These are phyloP conservation scores for Montipora foliosa DNA, from an alignment of 64 coral and sea anemone species.

Conservation along the genomic window DNA sequence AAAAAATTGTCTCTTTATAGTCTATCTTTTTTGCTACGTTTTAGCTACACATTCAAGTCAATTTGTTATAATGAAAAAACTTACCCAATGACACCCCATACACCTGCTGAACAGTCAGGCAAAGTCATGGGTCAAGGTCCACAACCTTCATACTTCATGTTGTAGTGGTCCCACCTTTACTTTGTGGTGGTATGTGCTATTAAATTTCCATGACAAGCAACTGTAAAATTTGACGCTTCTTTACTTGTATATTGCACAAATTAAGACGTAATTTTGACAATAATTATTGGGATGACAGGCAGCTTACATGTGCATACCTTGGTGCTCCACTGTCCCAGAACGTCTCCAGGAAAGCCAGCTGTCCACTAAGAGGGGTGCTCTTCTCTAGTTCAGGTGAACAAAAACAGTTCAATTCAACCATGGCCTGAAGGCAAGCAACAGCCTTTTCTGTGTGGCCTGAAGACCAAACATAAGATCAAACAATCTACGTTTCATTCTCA, in stretches of 20 bases:
- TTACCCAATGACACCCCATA: too few species aligned
- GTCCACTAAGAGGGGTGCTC: slow-evolving; percentile 41
- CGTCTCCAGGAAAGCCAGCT: slow-evolving; percentile 86
- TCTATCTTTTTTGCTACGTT: too few species aligned
- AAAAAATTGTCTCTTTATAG: too few species aligned
- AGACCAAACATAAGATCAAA: not conserved
- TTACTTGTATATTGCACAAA: not conserved
- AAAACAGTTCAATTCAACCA: slow-evolving; percentile 89
- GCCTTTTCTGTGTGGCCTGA: slow-evolving; percentile 95
- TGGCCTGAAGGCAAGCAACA: slow-evolving; percentile 85
- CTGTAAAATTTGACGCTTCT: too few species aligned
- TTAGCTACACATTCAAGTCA: too few species aligned
- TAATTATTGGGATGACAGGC: not conserved
- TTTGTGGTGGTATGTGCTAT: too few species aligned
- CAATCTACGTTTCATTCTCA: not conserved
- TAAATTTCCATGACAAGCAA: too few species aligned
- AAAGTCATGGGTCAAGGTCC: too few species aligned
- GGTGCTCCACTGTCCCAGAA: slow-evolving; percentile 96
- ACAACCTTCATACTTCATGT: too few species aligned
- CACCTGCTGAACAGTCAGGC: too few species aligned
- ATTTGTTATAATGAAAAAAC: too few species aligned
- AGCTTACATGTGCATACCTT: slow-evolving; percentile 65
- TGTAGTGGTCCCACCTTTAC: too few species aligned
- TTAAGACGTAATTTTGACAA: not conserved
- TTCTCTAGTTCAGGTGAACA: slow-evolving; percentile 69